A percentile compares a stretch with the other conserved stretches of the same genome.
Evolutionary conservation across 1,140 invertebrate genomes (phyloP).

Genomic region (Nixonia krombeini): DNA sequence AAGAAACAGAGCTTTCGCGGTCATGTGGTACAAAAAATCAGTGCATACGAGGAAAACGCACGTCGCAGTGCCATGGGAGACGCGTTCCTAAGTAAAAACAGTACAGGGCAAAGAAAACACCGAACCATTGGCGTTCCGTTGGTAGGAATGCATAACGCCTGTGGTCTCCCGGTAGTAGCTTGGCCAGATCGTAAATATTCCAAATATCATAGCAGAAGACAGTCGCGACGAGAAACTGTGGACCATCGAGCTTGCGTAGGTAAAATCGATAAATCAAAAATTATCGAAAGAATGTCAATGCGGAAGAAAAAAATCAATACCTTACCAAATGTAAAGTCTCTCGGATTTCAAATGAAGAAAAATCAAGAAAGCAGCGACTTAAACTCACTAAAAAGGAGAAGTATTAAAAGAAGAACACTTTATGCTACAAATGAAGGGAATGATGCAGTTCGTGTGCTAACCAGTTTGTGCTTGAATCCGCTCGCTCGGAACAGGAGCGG

Average conservation of each 20-base stretch:
- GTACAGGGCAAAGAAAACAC: constrained; percentile 20
- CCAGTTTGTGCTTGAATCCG: constrained; percentile 64
- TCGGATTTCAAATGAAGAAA: constrained; percentile 13
- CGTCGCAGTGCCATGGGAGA: constrained; percentile 15
- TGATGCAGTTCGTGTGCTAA: constrained; percentile 61
- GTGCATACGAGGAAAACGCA: constrained; percentile 59
- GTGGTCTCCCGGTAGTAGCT: not conserved
- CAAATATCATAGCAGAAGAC: constrained; percentile 22
- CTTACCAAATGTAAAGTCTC: constrained; percentile 42
- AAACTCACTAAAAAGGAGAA: constrained; percentile 25
- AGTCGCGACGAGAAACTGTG: constrained; percentile 37
- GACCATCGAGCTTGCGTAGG: constrained; percentile 7
- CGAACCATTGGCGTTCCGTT: constrained; percentile 61
- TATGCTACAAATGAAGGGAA: constrained; percentile 66
- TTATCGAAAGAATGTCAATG: constrained; percentile 37
- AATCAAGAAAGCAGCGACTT: constrained; percentile 17
- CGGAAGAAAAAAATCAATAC: constrained; percentile 38
- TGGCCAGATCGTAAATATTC: constrained; percentile 23
- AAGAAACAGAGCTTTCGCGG: constrained; percentile 21
- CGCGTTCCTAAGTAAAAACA: constrained; percentile 9
- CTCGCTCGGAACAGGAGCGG: constrained; percentile 58
- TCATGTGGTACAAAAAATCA: constrained; percentile 59
- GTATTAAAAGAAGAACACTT: constrained; percentile 60
- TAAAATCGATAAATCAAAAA: not conserved
- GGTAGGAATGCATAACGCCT: constrained; percentile 62